phyloP scores from a whole-genome alignment of 1,140 invertebrate species.

The Thaumetopoea pityocampa region DNA sequence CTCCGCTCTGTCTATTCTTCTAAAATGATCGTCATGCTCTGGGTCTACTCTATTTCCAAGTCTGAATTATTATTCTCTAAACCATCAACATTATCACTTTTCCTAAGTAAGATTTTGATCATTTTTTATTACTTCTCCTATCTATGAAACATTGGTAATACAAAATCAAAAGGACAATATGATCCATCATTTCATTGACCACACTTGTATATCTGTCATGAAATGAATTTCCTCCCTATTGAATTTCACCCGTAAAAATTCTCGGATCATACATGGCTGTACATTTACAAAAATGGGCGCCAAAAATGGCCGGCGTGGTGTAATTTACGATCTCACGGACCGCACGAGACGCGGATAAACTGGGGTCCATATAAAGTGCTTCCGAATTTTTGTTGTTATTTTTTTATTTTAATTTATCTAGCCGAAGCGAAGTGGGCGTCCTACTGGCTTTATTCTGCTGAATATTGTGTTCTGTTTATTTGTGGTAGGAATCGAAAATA shows the following conservation, averaged over 20 bases:
- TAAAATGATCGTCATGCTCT: no score
- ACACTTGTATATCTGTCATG: slow-evolving; percentile 2
- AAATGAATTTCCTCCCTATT: slow-evolving; percentile 6
- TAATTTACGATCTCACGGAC: slow-evolving; percentile 17
- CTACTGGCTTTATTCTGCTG: slow-evolving; percentile 9
- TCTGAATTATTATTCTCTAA: no score
- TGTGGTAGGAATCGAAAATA: slow-evolving; percentile 13
- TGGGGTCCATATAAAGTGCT: slow-evolving; percentile 19
- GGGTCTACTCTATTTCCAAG: no score
- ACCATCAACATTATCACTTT: no score
- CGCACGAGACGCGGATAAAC: slow-evolving; percentile 15
- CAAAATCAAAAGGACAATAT: neutral
- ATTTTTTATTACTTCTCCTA: no score
- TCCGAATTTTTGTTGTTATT: slow-evolving; percentile 15
- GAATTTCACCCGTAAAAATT: slow-evolving; percentile 11
- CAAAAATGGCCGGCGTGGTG: slow-evolving; percentile 10
- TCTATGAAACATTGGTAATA: no score
- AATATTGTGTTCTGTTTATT: slow-evolving; percentile 10
- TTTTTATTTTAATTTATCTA: slow-evolving; percentile 32
- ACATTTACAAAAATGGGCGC: slow-evolving; percentile 12
- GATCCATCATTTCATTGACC: neutral
- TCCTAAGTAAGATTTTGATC: no score
- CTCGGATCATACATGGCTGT: slow-evolving; percentile 8
- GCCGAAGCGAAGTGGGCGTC: slow-evolving; percentile 15
- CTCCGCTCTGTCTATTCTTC: no score